Conservation (phyloP, 2,113 vertebrate species). For the Macquaria australasica region DNA sequence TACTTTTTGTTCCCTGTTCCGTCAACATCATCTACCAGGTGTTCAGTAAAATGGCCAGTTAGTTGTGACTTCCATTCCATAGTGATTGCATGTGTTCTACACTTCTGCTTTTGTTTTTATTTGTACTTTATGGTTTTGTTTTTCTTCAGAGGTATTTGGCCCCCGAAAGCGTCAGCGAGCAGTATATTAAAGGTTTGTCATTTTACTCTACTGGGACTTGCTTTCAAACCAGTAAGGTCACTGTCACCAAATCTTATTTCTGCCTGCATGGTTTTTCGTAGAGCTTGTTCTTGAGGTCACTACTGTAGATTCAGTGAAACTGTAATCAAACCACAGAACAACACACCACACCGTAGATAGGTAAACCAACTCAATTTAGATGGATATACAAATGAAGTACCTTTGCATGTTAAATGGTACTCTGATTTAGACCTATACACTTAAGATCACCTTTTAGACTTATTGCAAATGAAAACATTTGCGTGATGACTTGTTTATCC, state of each 20-base stretch:
- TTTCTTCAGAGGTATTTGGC: conserved; percentile 44
- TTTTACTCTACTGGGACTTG: conserved; percentile 38
- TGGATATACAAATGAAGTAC: conserved; percentile 52
- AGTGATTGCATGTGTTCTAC: not conserved
- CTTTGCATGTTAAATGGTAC: conserved; percentile 79
- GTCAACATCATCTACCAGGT: conserved; percentile 1
- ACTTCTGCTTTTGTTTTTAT: conserved; percentile 14
- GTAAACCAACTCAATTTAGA: conserved; percentile 55
- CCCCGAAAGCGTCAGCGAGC: conserved; percentile 51
- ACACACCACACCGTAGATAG: conserved; percentile 48
- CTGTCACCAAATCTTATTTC: conserved; percentile 51
- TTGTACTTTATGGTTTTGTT: conserved; percentile 20
- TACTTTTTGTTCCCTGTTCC: conserved; percentile 20
- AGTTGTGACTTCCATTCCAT: conserved; percentile 27
- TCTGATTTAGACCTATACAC: conserved; percentile 57
- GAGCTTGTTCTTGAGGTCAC: conserved; percentile 51
- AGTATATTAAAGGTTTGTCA: conserved; percentile 39
- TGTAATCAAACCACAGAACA: conserved; percentile 37
- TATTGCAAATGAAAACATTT: conserved; percentile 54
- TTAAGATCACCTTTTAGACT: conserved; percentile 59
- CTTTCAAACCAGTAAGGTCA: conserved; percentile 64
- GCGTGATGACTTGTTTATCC: conserved; percentile 44
- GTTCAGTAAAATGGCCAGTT: conserved; percentile 30
- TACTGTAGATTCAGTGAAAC: conserved; percentile 59
- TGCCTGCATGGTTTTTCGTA: conserved; percentile 65